These are phyloP conservation scores for Baryphthengus martii DNA, from an alignment of 2,113 vertebrate species.

Conservation along the genomic window DNA sequence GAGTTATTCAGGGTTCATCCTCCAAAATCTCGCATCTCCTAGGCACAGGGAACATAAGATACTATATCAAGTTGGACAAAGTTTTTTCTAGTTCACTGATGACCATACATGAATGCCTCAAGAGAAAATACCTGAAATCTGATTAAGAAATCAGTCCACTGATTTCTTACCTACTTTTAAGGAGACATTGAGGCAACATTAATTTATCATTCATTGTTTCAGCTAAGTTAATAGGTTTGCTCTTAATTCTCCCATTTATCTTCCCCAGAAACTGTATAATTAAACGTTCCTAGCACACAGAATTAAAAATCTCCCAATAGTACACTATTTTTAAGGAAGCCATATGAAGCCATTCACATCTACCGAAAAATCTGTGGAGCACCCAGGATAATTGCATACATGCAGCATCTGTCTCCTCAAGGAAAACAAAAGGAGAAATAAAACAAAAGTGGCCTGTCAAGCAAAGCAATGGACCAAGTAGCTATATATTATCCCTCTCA, in stretches of 20 bases:
- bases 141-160: neutral
- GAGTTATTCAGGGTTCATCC: neutral
- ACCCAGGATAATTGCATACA: neutral
- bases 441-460: neutral
- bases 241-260: neutral
- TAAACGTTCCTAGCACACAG: neutral
- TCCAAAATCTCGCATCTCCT: neutral
- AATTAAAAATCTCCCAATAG: neutral
- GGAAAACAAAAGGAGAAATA: neutral
- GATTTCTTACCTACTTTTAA: neutral
- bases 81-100: neutral
- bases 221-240: neutral
- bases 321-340: neutral
- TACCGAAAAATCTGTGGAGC: neutral
- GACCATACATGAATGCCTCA: neutral
- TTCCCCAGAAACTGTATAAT: neutral
- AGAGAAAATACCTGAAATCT: neutral
- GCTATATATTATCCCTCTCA: neutral
- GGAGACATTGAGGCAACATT: neutral
- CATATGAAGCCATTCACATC: neutral
- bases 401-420: neutral
- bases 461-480: neutral
- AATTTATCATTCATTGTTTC: neutral
- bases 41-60: neutral
- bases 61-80: neutral